phyloP scores from a whole-genome alignment of 2,888 invertebrate species.

The Melanotus villosus region DNA sequence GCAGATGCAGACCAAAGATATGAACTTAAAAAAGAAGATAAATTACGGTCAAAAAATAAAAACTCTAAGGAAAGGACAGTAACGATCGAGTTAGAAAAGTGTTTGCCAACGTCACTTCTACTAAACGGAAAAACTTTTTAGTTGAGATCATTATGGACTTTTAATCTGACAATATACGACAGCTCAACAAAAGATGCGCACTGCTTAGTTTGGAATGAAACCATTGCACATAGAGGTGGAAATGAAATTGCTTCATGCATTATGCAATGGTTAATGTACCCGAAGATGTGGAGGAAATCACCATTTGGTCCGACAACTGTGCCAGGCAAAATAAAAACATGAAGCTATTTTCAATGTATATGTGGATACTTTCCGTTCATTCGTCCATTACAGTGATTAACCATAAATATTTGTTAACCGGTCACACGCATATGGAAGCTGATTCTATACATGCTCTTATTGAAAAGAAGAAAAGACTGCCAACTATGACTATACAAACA shows the following conservation, averaged over 20 bases:
- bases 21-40: neutral
- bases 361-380: slow-evolving; percentile 1
- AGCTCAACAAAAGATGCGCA: neutral
- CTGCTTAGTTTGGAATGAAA: slow-evolving; percentile 3
- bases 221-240: neutral
- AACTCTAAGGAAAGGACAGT: too few relatives aligned
- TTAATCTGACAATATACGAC: neutral
- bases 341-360: neutral
- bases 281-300: neutral
- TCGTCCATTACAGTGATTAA: slow-evolving; percentile 43
- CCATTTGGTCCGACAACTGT: slow-evolving; percentile 1
- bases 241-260: neutral
- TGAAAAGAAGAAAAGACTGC: slow-evolving; percentile 36
- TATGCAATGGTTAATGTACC: neutral
- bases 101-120: too few relatives aligned
- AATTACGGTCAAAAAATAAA: neutral
- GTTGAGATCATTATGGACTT: neutral
- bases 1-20: neutral
- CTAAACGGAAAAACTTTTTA: too few relatives aligned
- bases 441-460: slow-evolving; percentile 40
- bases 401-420: slow-evolving; percentile 51
- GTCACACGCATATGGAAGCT: slow-evolving; percentile 52
- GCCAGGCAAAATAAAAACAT: neutral
- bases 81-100: too few relatives aligned
- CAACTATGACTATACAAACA: slow-evolving; percentile 46